Base-by-base conservation (phyloP, 2,888 invertebrate genomes). In the Drosophila atripex region DNA sequence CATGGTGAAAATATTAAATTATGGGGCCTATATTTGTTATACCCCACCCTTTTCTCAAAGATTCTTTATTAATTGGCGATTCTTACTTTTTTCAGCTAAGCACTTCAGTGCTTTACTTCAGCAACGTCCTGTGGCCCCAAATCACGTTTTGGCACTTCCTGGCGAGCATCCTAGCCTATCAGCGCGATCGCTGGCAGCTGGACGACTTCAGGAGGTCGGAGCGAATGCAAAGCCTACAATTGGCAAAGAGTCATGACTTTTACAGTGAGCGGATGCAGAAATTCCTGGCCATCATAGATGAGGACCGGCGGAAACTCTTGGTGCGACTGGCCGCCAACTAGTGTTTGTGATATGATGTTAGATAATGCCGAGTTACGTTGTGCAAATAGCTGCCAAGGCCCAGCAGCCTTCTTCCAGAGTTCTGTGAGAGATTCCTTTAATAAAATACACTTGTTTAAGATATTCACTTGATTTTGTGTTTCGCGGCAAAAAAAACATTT, bases 121-220 rank as follows among this genome's bases (percentile, higher is more conserved):
- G 96, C 1, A 94, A 96, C 72, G 96, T 97, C 0, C 92, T 99
- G 35, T 99, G 99, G 99, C 99, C 99, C 1, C 98, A 98, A 89
- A 98, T 99, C 89, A 95, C 94, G 45, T 94, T 98, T 68, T 99
- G 98, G 97, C 96, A 98, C 91, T 93, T 99, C 53, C 92, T 98
- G 74, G 94, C 93, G 18, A 97, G 96, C 25, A 94, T 99, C 68
- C 94, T 99, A 83, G 94, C 96, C 83, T 99, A 96, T 91, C 99
- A 99, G 92, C 80, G 86, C 5, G 82, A 88, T 39, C 63, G 77
- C 11, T 30, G 63, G 3, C 75, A 73, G n/a, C 41, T 90, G 25
- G 75, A 83, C 1, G 53, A 65, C 0, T 86, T 70, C 12, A 78
- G 75, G 50, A 61, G 66, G 0, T 41, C 55, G 7, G 78, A 87